phyloP scores from a whole-genome alignment of 2,113 vertebrate species.

The Puffinus mauretanicus region DNA sequence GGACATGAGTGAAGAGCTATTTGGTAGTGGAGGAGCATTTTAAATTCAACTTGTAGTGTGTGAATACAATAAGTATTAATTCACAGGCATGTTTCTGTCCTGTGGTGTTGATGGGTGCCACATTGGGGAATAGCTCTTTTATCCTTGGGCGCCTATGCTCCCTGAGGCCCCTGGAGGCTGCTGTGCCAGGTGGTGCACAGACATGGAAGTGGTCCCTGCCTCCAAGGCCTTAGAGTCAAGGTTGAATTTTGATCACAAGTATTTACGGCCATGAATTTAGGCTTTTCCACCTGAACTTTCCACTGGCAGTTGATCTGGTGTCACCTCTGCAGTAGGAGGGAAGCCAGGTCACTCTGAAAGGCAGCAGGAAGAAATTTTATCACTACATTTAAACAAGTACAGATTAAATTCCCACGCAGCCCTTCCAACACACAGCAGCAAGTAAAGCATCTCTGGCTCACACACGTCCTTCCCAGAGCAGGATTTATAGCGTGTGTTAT shows the following conservation, averaged over 20 bases:
- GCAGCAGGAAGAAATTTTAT: neutral
- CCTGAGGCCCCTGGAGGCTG: no score
- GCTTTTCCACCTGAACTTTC: neutral
- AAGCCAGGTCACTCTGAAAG: neutral
- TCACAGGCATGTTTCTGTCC: neutral
- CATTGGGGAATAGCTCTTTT: neutral
- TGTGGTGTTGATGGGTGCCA: neutral
- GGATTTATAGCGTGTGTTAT: neutral
- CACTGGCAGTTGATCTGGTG: neutral
- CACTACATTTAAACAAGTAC: neutral
- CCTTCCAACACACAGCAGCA: neutral
- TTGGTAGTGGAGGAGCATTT: neutral
- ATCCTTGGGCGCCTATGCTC: accelerated
- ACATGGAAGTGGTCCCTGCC: neutral
- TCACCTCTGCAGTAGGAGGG: neutral
- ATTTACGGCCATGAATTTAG: neutral
- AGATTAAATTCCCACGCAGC: neutral
- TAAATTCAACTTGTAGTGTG: neutral
- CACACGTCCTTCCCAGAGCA: neutral
- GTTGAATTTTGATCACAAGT: neutral
- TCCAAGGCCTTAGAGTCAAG: neutral
- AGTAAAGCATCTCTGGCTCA: neutral
- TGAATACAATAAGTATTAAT: neutral
- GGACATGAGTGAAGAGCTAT: neutral
- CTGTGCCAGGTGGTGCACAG: neutral